A percentile compares a stretch with the other conserved stretches of the same genome.
These are phyloP conservation scores for Oryzias sinensis DNA, from an alignment of 2,797 vertebrate species.

Conservation along the genomic window DNA sequence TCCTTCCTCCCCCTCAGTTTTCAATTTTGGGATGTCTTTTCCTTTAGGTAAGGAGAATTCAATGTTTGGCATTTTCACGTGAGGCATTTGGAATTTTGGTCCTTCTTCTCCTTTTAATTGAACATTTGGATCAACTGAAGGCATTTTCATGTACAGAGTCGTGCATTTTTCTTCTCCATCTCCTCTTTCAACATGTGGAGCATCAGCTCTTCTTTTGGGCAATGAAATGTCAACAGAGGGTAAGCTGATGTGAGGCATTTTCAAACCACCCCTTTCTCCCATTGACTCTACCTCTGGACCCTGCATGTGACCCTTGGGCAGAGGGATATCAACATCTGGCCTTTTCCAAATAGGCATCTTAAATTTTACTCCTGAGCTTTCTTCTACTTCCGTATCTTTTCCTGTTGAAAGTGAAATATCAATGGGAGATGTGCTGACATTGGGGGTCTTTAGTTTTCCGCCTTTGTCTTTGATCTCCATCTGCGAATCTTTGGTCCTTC, in stretches of 20 bases:
- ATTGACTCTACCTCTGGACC: conserved; percentile 26
- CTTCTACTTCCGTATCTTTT: conserved; percentile 20
- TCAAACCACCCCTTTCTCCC: conserved; percentile 39
- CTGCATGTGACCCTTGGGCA: conserved; percentile 38
- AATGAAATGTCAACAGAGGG: conserved; percentile 58
- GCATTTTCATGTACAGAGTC: conserved; percentile 55
- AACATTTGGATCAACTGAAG: conserved; percentile 31
- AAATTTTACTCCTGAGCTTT: conserved; percentile 26
- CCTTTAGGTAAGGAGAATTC: conserved; percentile 45
- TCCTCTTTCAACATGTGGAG: conserved; percentile 21
- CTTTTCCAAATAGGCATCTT: conserved; percentile 53
- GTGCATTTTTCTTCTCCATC: conserved; percentile 33
- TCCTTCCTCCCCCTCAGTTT: conserved; percentile 10
- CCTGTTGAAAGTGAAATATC: conserved; percentile 62
- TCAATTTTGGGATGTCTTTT: conserved; percentile 24
- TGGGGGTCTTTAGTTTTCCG: conserved; percentile 54
- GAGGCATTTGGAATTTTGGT: conserved; percentile 47
- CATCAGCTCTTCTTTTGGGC: conserved; percentile 49
- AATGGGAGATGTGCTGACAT: conserved; percentile 36
- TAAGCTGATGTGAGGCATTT: conserved; percentile 39
- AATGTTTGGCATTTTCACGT: conserved; percentile 52
- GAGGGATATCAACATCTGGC: conserved; percentile 38
- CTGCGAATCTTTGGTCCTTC: conserved; percentile 8
- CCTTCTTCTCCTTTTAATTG: conserved; percentile 18
- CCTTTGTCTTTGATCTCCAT: conserved; percentile 22